phyloP scores from a whole-genome alignment of 2,797 vertebrate genomes.

The Macroramphosus scolopax region DNA sequence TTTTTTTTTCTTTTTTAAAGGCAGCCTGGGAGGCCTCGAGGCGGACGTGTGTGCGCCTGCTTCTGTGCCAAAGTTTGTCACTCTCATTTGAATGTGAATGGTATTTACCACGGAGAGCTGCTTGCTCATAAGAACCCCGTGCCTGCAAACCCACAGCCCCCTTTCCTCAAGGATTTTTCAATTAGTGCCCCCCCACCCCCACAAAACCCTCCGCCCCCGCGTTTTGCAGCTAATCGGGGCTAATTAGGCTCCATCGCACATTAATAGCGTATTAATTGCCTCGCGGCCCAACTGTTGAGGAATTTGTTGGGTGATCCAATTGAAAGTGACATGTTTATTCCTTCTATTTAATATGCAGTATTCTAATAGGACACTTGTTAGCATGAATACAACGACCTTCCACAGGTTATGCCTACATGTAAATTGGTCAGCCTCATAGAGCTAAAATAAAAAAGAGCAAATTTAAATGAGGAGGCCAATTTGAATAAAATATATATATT shows the following conservation, averaged over 20 bases:
- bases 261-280: slow-evolving; percentile 83
- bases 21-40: slow-evolving; percentile 48
- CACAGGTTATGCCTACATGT: slow-evolving; percentile 34
- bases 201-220: slow-evolving; percentile 15
- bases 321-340: slow-evolving; percentile 71
- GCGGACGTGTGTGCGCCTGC: slow-evolving; percentile 65
- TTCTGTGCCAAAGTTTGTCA: slow-evolving; percentile 75
- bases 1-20: slow-evolving; percentile 37
- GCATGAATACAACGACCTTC: slow-evolving; percentile 47
- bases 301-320: slow-evolving; percentile 73
- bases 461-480: too few species aligned
- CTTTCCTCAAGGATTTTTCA: slow-evolving; percentile 71
- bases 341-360: slow-evolving; percentile 70
- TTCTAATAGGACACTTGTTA: slow-evolving; percentile 71
- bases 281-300: slow-evolving; percentile 73
- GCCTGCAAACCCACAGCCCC: slow-evolving; percentile 65
- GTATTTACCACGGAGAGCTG: slow-evolving; percentile 74
- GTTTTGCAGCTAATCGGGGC: slow-evolving; percentile 70
- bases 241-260: slow-evolving; percentile 79
- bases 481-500: too few species aligned
- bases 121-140: slow-evolving; percentile 64
- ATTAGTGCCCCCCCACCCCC: slow-evolving; percentile 62
- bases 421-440: too few species aligned
- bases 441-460: too few species aligned
- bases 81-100: slow-evolving; percentile 86